phyloP scores from a whole-genome alignment of 1,140 invertebrate genomes.

The Hyphantria cunea region DNA sequence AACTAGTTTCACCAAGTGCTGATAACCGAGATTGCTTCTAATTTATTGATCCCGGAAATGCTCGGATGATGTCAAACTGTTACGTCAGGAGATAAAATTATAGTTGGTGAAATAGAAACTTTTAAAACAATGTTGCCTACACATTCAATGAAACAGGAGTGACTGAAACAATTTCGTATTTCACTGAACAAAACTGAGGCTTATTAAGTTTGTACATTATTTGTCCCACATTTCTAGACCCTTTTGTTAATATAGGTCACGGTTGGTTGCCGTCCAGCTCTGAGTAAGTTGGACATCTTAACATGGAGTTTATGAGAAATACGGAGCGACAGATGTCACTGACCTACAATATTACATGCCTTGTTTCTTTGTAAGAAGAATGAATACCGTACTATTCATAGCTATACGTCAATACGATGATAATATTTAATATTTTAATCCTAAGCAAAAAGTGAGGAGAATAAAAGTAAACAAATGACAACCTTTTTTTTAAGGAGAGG shows the following conservation, averaged over 20 bases:
- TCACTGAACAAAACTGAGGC: background rate
- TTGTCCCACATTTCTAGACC: background rate
- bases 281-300: conserved; percentile 17
- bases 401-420: no score
- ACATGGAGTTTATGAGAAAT: conserved; percentile 13
- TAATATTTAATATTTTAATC: no score
- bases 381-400: no score
- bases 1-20: no score
- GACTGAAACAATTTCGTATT: background rate
- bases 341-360: conserved; percentile 14
- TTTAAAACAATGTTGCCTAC: conserved; percentile 13
- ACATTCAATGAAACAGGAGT: background rate
- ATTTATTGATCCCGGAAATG: no score
- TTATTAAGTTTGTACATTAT: background rate
- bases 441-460: no score
- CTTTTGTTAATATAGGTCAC: conserved; percentile 11
- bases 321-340: conserved; percentile 4
- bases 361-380: background rate
- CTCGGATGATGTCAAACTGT: no score
- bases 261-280: conserved; percentile 1
- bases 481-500: no score
- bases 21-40: no score
- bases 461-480: no score
- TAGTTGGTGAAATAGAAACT: no score
- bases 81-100: no score